phyloP scores from a whole-genome alignment of 1,140 invertebrate genomes.

The Saccostrea echinata region DNA sequence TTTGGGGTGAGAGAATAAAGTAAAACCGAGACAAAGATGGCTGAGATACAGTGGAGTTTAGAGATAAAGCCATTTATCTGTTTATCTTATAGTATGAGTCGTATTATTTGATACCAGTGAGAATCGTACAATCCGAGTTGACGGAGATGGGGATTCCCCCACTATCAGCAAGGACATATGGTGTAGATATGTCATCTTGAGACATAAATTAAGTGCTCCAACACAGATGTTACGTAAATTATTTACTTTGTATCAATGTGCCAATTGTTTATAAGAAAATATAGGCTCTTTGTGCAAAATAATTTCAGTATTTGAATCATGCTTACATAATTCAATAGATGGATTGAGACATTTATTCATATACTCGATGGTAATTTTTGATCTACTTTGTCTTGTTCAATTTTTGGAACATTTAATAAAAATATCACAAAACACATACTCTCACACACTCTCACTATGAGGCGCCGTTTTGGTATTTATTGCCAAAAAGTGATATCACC shows the following conservation, averaged over 20 bases:
- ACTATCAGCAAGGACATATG: not conserved
- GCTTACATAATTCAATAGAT: no score
- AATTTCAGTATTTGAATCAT: no score
- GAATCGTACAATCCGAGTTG: not conserved
- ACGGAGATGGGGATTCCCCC: not conserved
- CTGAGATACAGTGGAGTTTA: not conserved
- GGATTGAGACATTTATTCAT: no score
- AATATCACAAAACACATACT: no score
- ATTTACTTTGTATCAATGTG: conserved; percentile 1
- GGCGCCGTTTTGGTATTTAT: no score
- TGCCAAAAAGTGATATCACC: no score
- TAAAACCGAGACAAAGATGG: not conserved
- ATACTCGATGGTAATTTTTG: no score
- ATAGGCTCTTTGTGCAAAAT: not conserved
- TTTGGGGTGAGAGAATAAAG: not conserved
- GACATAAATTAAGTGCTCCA: not conserved
- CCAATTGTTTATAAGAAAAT: conserved; percentile 1
- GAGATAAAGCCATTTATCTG: conserved; percentile 16
- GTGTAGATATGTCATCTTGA: not conserved
- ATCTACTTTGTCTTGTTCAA: no score
- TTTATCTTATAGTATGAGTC: not conserved
- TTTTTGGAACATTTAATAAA: no score
- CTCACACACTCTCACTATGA: no score
- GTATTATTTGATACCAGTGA: conserved; percentile 22
- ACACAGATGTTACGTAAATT: not conserved